Base-by-base conservation (phyloP, 1,140 invertebrate genomes). In the Tetramorium parvispinum region DNA sequence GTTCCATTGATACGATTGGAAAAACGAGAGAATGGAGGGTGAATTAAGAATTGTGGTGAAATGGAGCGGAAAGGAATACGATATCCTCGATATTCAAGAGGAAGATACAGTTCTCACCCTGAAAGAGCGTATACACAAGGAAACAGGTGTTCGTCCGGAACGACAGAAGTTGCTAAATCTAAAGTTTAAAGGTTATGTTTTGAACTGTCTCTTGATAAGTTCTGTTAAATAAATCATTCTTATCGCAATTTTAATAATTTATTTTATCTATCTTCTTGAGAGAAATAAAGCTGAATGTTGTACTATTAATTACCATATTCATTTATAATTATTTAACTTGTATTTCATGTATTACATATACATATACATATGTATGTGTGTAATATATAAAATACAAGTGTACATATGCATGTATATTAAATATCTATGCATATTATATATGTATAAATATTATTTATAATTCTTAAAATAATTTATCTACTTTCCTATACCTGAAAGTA, bases 161-260 rank as follows among this genome's bases (percentile, higher is more conserved):
- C 96, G 98, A 88, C 99, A 99, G 94, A 99, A 99, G 95, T 94
- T 99, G 11, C 95, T 99, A 7, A 99, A 99, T 94, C 95, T 99
- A 21, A 99, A 98, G 95, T 96, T 97, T 92, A 98, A 98, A 97
- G 98, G 98, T 98, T 94, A 93, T 87, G 89, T 90, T 91, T 89
- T 92, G 71, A 88, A 86, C 57, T 81, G 53, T 81, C 49, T 65
- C 70, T 66, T 21, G 11, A n/a, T 6, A 37, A 24, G 21, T 55
- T 37, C 43, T 11, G 0, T 43, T 21, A 59, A 2, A 24, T 32
- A 70, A 70, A 43, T 24, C 27, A 11, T 37, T 37, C 21, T 49
- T 49, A 21, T 21, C 7, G 46, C 7, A 16, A 10, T 27, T 66
- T 21, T 18, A 40, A 46, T 68, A 13, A 51, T 21, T n/a, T 18